A percentile compares a stretch with the other conserved stretches of the same genome.
Evolutionary conservation across 1,140 invertebrate genomes (phyloP).

Genomic region (Ylistrum balloti): DNA sequence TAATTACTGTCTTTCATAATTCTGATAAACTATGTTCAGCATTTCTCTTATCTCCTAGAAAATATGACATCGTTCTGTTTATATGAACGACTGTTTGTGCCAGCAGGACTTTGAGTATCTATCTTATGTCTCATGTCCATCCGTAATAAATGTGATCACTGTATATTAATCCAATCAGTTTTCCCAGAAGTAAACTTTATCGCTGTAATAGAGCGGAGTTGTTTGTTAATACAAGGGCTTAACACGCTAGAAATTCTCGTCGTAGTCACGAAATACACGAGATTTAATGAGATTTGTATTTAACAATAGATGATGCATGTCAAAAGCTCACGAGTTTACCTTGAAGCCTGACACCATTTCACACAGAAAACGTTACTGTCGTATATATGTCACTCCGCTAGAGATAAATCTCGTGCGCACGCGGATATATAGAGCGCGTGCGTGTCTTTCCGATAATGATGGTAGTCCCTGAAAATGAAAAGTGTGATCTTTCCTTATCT

Average conservation of each 20-base stretch:
- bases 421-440: not conserved
- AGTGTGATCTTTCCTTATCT: not conserved
- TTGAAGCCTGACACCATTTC: not conserved
- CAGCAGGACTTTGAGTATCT: no score
- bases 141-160: not conserved
- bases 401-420: not conserved
- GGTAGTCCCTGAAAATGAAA: not conserved
- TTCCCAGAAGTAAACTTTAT: not conserved
- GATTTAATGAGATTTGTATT: constrained; percentile 35
- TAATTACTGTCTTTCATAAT: no score
- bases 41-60: no score
- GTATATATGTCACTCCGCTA: constrained; percentile 1
- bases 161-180: not conserved
- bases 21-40: no score
- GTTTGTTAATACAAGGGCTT: not conserved
- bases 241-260: not conserved
- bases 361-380: not conserved
- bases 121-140: not conserved
- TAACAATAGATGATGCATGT: constrained; percentile 18
- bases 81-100: no score
- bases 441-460: not conserved
- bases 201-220: not conserved
- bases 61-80: no score
- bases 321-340: not conserved
- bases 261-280: not conserved